Evolutionary conservation across 1,140 invertebrate genomes (phyloP).

Genomic region (Saccostrea echinata): DNA sequence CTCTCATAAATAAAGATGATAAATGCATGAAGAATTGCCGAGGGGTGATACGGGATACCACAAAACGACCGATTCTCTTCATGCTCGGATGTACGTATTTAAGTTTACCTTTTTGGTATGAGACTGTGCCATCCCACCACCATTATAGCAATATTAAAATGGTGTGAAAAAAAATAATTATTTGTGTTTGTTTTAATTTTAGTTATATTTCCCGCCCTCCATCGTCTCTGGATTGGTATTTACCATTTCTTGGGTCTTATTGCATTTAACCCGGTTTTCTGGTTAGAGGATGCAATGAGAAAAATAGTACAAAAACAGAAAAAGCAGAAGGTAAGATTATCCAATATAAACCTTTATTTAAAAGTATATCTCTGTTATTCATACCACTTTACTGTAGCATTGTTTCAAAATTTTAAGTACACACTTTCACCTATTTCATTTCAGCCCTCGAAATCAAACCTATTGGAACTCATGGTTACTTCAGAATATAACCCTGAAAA

Average conservation of each 20-base stretch:
- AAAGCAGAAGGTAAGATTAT: conserved; percentile 55
- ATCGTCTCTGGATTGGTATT: conserved; percentile 70
- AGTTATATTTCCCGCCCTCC: conserved; percentile 73
- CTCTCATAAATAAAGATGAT: conserved; percentile 81
- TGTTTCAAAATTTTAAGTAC: neutral
- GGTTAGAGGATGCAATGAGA: conserved; percentile 70
- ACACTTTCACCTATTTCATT: neutral
- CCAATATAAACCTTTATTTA: neutral
- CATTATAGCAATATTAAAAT: neutral
- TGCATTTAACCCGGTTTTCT: conserved; percentile 73
- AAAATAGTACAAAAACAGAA: conserved; percentile 66
- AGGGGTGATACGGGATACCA: conserved; percentile 73
- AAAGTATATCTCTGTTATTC: neutral
- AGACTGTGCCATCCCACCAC: neutral
- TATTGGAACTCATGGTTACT: conserved; percentile 65
- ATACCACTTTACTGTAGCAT: neutral
- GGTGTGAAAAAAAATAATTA: neutral
- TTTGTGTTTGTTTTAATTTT: conserved; percentile 52
- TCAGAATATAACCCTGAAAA: conserved; percentile 61
- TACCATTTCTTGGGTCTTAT: conserved; percentile 68
- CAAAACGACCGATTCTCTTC: conserved; percentile 70
- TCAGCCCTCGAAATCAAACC: conserved; percentile 49
- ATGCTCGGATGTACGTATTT: conserved; percentile 74
- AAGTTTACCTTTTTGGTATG: neutral
- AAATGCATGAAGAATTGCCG: conserved; percentile 70